phyloP scores from a whole-genome alignment of 2,888 invertebrate species.

The Ecdyonurus torrentis region DNA sequence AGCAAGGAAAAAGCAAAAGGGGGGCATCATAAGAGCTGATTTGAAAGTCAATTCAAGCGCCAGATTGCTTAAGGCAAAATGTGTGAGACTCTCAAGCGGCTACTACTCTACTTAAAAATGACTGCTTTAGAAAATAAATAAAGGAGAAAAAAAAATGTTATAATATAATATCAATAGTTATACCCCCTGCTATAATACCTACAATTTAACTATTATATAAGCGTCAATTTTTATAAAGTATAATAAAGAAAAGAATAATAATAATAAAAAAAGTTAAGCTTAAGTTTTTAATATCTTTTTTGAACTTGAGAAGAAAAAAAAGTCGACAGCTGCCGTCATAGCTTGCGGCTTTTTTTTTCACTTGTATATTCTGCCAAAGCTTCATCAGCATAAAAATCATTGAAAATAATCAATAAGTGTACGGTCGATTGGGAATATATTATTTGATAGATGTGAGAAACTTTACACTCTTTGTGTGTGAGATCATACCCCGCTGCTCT shows the following conservation, averaged over 20 bases:
- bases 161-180: neutral
- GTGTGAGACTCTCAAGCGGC: neutral
- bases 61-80: neutral
- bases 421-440: neutral
- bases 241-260: neutral
- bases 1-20: neutral
- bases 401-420: neutral
- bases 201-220: neutral
- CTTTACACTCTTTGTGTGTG: neutral
- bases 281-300: neutral
- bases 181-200: neutral
- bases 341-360: neutral
- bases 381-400: neutral
- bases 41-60: slow-evolving; percentile 1
- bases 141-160: neutral
- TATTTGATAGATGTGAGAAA: neutral
- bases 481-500: neutral
- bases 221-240: neutral
- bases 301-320: neutral
- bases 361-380: neutral
- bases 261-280: neutral
- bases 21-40: neutral
- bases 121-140: neutral
- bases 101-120: neutral
- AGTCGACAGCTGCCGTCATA: neutral